phyloP scores from a whole-genome alignment of 2,113 vertebrate species.

The Gymnogyps californianus region DNA sequence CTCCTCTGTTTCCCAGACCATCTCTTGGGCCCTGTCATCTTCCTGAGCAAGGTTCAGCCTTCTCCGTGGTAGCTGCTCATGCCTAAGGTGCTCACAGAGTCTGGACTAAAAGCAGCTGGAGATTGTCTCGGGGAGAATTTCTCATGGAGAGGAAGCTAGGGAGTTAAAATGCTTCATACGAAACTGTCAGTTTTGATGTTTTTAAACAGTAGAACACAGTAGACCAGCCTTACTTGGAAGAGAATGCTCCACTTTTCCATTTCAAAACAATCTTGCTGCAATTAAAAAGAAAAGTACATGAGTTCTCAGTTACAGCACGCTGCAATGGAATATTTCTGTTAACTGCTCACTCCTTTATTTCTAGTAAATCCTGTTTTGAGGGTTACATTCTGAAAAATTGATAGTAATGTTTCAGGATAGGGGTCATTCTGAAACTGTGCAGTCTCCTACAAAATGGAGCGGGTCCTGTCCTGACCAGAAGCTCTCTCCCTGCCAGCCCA shows the following conservation, averaged over 20 bases:
- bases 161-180: not conserved
- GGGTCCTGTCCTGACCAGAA: not conserved
- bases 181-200: not conserved
- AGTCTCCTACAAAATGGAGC: not conserved
- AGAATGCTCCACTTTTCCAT: not conserved
- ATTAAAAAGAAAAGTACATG: not conserved
- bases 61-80: rapidly evolving
- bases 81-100: not conserved
- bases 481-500: not conserved
- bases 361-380: not conserved
- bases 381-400: not conserved
- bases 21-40: not conserved
- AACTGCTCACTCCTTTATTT: not conserved
- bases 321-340: not conserved
- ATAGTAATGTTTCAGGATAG: not conserved
- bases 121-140: not conserved
- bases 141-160: not conserved
- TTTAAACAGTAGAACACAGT: not conserved
- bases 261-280: not conserved
- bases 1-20: not conserved
- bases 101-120: not conserved
- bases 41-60: not conserved
- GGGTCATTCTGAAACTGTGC: not conserved
- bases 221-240: not conserved
- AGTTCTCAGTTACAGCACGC: not conserved